phyloP scores from a whole-genome alignment of 2,113 vertebrate species.

The Mobula hypostoma region DNA sequence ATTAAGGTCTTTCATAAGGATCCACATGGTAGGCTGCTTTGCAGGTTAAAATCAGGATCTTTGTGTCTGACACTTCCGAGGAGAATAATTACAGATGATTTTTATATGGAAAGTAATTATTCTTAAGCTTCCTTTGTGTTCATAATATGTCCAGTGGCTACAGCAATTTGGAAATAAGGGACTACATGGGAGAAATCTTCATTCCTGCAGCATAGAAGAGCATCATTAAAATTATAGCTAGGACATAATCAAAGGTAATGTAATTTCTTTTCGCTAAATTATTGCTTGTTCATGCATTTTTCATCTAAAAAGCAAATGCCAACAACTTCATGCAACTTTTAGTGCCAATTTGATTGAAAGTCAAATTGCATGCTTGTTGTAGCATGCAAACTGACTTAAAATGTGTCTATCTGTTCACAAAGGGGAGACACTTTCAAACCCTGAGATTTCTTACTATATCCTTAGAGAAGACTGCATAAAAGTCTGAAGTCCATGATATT shows the following conservation, averaged over 20 bases:
- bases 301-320: not conserved
- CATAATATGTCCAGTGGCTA: too few species aligned
- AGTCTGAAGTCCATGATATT: not conserved
- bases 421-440: not conserved
- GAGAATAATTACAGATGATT: too few species aligned
- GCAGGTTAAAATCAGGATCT: not conserved
- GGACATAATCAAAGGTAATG: not conserved
- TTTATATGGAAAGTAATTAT: too few species aligned
- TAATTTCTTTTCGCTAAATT: not conserved
- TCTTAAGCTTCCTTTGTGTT: too few species aligned
- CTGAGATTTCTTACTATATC: not conserved
- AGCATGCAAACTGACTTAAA: slow-evolving; percentile 6
- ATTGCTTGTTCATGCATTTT: not conserved
- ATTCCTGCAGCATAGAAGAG: not conserved
- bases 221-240: not conserved
- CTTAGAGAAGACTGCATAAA: not conserved
- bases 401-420: not conserved
- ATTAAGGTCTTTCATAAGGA: too few species aligned
- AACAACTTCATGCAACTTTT: not conserved
- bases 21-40: too few species aligned
- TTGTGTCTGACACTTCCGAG: not conserved
- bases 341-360: not conserved
- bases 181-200: not conserved
- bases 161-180: not conserved
- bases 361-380: not conserved